Conservation (phyloP, 2,888 invertebrate genomes). For the Disparrhopalites patrizii region DNA sequence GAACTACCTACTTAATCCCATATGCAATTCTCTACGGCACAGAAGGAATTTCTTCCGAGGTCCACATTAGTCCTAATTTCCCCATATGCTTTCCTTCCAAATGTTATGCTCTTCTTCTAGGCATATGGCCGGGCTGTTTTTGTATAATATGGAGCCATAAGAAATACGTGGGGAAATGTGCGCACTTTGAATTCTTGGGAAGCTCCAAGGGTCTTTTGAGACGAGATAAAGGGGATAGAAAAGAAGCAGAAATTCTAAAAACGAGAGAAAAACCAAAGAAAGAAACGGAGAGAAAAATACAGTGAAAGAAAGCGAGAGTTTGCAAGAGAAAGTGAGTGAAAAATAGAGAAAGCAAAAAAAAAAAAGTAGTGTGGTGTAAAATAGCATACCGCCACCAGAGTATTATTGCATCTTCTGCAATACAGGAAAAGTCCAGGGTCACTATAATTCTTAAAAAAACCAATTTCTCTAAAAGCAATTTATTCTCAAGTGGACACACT, state of each 20-base stretch:
- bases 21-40: no score
- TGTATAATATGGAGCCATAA: no score
- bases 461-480: constrained; percentile 28
- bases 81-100: no score
- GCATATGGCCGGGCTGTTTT: no score
- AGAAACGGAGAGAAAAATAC: not conserved
- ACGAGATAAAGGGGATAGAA: constrained; percentile 5
- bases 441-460: constrained; percentile 24
- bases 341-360: constrained; percentile 10
- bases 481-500: constrained; percentile 9
- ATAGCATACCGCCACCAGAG: not conserved
- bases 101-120: no score
- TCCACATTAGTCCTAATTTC: no score
- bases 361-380: constrained; percentile 8
- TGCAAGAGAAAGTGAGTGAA: not conserved
- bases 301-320: constrained; percentile 25
- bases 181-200: no score
- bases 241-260: not conserved
- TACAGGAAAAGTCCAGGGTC: constrained; percentile 1
- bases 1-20: no score
- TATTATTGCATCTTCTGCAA: no score
- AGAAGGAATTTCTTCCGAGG: no score
- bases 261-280: not conserved
- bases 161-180: no score
- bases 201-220: no score